Percentiles rank a stretch among this genome's conserved stretches.
Evolutionary conservation across 2,888 invertebrate genomes (phyloP).

Genomic region (Dasysyrphus tricinctus): DNA sequence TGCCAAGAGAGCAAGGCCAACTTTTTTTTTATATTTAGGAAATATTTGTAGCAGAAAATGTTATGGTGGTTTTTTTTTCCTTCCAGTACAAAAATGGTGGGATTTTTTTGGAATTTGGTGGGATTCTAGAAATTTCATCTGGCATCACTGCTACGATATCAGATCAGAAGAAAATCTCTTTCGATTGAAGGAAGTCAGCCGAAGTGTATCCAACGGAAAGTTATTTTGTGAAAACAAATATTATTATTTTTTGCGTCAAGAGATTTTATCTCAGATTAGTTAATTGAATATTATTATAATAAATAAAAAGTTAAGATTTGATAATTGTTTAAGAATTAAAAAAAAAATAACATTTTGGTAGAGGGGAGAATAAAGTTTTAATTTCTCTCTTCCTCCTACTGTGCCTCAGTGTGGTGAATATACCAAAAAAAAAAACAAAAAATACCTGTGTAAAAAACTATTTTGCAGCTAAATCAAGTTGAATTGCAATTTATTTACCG

Average conservation of each 20-base stretch:
- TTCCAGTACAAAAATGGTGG: too few species aligned
- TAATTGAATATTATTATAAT: neutral
- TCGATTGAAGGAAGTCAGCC: slow-evolving; percentile 52
- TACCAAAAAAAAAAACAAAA: slow-evolving; percentile 16
- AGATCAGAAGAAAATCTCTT: slow-evolving; percentile 70
- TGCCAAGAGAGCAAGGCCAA: too few species aligned
- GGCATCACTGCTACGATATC: slow-evolving; percentile 57
- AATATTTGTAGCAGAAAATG: too few species aligned
- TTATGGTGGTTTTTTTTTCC: too few species aligned
- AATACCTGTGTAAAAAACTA: neutral
- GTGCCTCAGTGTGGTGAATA: slow-evolving; percentile 55
- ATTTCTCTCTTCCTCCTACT: slow-evolving; percentile 67
- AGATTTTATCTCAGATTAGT: slow-evolving; percentile 51
- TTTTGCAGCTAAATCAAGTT: neutral
- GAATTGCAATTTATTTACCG: neutral
- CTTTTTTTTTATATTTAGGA: too few species aligned
- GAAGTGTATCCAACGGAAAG: slow-evolving; percentile 22
- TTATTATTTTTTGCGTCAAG: slow-evolving; percentile 38
- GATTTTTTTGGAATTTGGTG: too few species aligned
- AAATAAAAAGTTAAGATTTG: neutral
- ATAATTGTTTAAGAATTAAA: slow-evolving; percentile 26
- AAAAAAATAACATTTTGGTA: slow-evolving; percentile 24
- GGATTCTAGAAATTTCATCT: too few species aligned
- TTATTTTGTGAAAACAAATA: slow-evolving; percentile 35
- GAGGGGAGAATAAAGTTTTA: slow-evolving; percentile 60